phyloP scores from a whole-genome alignment of 53 echinoderm and acorn worm genomes.

The Actinopyga echinites region DNA sequence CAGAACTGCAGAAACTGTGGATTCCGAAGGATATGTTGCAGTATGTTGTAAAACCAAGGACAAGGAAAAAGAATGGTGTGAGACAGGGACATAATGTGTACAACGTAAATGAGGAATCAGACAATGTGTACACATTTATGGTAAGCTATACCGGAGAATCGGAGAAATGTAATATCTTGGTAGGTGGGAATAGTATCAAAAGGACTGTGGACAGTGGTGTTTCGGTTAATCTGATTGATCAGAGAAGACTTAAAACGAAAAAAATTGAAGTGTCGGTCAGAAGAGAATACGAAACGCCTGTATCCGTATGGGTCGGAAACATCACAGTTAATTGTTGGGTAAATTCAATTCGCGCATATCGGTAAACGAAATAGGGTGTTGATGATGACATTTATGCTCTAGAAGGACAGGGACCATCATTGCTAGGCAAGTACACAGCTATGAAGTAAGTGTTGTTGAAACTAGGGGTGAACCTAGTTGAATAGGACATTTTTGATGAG shows the following conservation, averaged over 20 bases:
- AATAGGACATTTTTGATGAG: conserved; percentile 39
- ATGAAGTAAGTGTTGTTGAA: conserved; percentile 34
- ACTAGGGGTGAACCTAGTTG: conserved; percentile 47
- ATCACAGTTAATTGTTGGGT: conserved; percentile 49
- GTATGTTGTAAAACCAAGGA: conserved; percentile 27
- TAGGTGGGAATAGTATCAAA: conserved; percentile 21
- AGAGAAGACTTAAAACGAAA: conserved; percentile 41
- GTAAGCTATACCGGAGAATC: not conserved
- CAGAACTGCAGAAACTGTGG: conserved; percentile 51
- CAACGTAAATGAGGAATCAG: not conserved
- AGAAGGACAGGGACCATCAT: conserved; percentile 42
- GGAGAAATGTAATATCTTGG: not conserved
- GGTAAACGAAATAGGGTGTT: not conserved
- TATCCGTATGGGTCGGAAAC: conserved; percentile 54
- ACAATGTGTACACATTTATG: conserved; percentile 7
- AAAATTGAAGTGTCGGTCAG: conserved; percentile 43
- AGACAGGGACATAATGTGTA: not conserved
- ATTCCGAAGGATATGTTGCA: conserved; percentile 28
- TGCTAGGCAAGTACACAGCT: conserved; percentile 50
- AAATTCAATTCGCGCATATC: conserved; percentile 45
- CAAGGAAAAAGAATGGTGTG: not conserved
- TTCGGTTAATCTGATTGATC: conserved; percentile 42
- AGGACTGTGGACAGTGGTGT: conserved; percentile 63
- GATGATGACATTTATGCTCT: conserved; percentile 49
- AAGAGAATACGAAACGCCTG: conserved; percentile 38